Percentiles rank a stretch among this genome's conserved stretches.
Conservation (phyloP, 2,888 invertebrate species). For the Chrysina gloriosa region DNA sequence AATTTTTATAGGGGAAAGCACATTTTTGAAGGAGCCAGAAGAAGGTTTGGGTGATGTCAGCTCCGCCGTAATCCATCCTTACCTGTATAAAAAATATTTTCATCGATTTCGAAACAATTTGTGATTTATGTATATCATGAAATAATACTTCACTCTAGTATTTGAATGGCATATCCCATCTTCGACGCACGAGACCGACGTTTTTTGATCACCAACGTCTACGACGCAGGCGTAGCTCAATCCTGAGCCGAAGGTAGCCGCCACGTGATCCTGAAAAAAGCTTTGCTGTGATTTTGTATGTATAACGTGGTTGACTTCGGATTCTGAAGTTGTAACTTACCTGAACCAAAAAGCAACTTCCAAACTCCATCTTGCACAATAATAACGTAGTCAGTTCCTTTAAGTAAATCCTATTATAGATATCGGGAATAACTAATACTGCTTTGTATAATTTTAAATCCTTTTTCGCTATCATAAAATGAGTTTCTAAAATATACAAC, state of each 20-base stretch:
- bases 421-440: conserved; percentile 89
- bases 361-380: conserved; percentile 85
- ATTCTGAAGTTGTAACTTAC: conserved; percentile 64
- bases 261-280: conserved; percentile 79
- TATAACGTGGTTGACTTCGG: no score
- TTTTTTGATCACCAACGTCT: conserved; percentile 95
- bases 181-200: conserved; percentile 95
- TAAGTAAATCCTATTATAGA: conserved; percentile 86
- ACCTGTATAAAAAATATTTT: conserved; percentile 62
- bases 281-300: conserved; percentile 16
- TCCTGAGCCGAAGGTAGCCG: conserved; percentile 87
- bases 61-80: conserved; percentile 88
- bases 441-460: conserved; percentile 84
- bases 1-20: conserved; percentile 88
- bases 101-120: no score
- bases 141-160: conserved; percentile 81
- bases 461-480: conserved; percentile 78
- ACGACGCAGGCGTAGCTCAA: conserved; percentile 91
- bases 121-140: no score
- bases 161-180: conserved; percentile 93
- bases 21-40: conserved; percentile 90
- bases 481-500: conserved; percentile 81
- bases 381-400: conserved; percentile 86
- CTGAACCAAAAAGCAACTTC: conserved; percentile 85
- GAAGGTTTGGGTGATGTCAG: conserved; percentile 90